A percentile compares a stretch with the other conserved stretches of the same genome.
Conservation (phyloP, 2,113 vertebrate genomes). For the Corythornis vintsioides region DNA sequence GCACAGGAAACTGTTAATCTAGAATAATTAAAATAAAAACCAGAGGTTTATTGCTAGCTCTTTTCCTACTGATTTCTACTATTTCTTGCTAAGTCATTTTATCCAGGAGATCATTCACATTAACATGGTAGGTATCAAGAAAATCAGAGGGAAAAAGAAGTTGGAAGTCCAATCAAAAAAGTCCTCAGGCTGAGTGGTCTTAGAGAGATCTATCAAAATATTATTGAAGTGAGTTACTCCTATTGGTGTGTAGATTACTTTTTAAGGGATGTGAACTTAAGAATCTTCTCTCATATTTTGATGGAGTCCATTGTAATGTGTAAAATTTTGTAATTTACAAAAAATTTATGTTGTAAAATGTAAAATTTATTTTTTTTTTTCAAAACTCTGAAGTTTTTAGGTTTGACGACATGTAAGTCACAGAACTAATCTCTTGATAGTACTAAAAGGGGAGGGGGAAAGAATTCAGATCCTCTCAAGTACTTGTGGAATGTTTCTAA, state of each 20-base stretch:
- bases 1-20: not conserved
- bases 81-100: not conserved
- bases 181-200: not conserved
- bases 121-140: not conserved
- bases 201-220: not conserved
- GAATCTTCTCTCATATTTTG: not conserved
- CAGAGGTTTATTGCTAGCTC: not conserved
- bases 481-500: constrained; percentile 16
- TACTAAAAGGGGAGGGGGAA: not conserved
- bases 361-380: not conserved
- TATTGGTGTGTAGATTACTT: not conserved
- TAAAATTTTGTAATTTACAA: no score
- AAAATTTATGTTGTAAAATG: no score
- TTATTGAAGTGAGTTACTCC: not conserved
- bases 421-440: constrained; percentile 12
- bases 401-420: constrained; percentile 29
- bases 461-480: not conserved
- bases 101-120: not conserved
- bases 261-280: not conserved
- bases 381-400: constrained; percentile 21
- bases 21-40: not conserved
- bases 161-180: not conserved
- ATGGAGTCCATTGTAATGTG: not conserved
- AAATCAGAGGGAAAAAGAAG: not conserved
- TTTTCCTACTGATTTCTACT: not conserved